A percentile compares a stretch with the other conserved stretches of the same genome.
Conservation (phyloP, 1,140 invertebrate genomes). For the Linepithema humile region DNA sequence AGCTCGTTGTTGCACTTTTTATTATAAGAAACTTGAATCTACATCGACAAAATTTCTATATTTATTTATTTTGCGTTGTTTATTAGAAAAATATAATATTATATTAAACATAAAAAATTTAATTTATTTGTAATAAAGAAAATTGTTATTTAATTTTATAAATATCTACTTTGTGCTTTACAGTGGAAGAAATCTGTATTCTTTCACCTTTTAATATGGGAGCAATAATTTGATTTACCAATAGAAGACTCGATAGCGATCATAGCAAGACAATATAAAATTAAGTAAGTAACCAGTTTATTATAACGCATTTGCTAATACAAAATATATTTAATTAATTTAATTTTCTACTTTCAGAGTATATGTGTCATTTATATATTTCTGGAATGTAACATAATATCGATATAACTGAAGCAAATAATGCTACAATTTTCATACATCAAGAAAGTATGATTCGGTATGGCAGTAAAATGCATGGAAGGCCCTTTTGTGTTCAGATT, state of each 20-base stretch:
- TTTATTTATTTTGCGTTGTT: not conserved
- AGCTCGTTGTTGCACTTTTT: not conserved
- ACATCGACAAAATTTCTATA: not conserved
- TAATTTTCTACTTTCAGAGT: not conserved
- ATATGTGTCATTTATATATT: not conserved
- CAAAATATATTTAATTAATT: not conserved
- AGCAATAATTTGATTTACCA: not conserved
- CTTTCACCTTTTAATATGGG: not conserved
- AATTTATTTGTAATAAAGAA: not conserved
- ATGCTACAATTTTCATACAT: not conserved
- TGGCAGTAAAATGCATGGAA: conserved; percentile 80
- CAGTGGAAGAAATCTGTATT: not conserved
- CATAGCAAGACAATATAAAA: not conserved
- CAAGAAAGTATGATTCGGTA: conserved; percentile 58
- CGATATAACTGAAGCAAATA: not conserved
- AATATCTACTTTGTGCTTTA: not conserved
- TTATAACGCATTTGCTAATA: not conserved
- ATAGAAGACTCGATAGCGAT: not conserved
- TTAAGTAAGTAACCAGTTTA: not conserved
- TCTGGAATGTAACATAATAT: conserved; percentile 3
- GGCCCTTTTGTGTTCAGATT: conserved; percentile 90
- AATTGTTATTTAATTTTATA: not conserved
- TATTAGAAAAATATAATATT: conserved; percentile 4
- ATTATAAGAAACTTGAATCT: not conserved
- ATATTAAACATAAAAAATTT: too few relatives aligned